Evolutionary conservation across 2,113 vertebrate species (phyloP).

Genomic region (Misgurnus mizolepis): DNA sequence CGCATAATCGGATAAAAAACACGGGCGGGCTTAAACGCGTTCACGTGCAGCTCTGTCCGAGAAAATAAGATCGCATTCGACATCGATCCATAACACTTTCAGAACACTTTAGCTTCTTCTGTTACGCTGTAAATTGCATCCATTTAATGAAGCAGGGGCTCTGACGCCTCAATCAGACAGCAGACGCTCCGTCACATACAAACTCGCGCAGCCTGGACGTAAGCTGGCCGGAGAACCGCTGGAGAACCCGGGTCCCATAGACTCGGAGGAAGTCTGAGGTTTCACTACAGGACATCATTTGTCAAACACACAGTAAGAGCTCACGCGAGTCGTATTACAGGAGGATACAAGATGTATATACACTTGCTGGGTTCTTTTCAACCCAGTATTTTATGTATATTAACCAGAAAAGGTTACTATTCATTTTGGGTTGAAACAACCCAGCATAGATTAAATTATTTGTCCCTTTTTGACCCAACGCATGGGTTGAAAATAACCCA

Average conservation of each 20-base stretch:
- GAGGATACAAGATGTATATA: no score
- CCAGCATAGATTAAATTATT: no score
- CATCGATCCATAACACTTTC: constrained; percentile 39
- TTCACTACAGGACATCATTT: not conserved
- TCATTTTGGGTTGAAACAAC: no score
- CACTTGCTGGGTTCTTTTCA: no score
- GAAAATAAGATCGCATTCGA: constrained; percentile 12
- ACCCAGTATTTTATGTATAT: no score
- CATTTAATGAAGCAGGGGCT: constrained; percentile 35
- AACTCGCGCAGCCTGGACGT: constrained; percentile 1
- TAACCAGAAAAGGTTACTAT: no score
- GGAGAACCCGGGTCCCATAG: no score
- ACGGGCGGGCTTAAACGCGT: not conserved
- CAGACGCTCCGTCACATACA: constrained; percentile 28
- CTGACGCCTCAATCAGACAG: constrained; percentile 21
- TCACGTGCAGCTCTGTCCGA: not conserved
- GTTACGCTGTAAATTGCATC: constrained; percentile 36
- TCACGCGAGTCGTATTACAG: no score
- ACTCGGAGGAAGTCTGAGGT: not conserved
- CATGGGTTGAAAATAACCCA: no score
- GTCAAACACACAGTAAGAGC: not conserved
- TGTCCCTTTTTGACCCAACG: no score
- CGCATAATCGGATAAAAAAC: constrained; percentile 5
- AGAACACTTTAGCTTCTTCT: constrained; percentile 41
- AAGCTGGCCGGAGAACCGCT: not conserved